These are phyloP conservation scores for Chloromyia formosa DNA, from an alignment of 2,888 invertebrate species.

Conservation along the genomic window DNA sequence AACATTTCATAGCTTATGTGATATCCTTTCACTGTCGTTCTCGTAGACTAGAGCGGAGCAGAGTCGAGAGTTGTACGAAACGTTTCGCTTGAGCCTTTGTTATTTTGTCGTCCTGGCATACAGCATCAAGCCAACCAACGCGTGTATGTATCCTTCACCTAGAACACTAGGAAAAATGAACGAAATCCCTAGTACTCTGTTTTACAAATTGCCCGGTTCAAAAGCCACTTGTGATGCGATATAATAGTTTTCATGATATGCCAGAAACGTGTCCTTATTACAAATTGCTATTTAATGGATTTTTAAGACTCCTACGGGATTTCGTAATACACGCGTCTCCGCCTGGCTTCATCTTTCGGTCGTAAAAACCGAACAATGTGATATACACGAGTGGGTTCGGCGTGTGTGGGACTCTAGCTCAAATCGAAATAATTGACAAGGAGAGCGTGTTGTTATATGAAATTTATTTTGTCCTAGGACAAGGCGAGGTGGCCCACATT, in stretches of 20 bases:
- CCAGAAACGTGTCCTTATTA: constrained; percentile 51
- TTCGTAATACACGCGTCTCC: constrained; percentile 31
- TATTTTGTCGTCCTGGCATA: background rate
- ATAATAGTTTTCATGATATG: constrained; percentile 51
- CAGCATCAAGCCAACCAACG: background rate
- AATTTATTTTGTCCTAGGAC: constrained; percentile 15
- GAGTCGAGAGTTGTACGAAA: background rate
- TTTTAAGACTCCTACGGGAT: constrained; percentile 49
- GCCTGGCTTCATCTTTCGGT: constrained; percentile 13
- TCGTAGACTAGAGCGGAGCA: background rate
- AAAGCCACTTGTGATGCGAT: constrained; percentile 50
- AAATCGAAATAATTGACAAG: constrained; percentile 40
- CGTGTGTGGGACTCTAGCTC: constrained; percentile 4
- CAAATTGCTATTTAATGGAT: constrained; percentile 51
- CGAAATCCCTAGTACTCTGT: constrained; percentile 39
- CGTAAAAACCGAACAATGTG: constrained; percentile 9
- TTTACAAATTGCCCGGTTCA: constrained; percentile 50
- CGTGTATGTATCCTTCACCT: background rate
- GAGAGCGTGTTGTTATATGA: constrained; percentile 13
- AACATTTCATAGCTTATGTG: constrained; percentile 30
- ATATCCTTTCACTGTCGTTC: constrained; percentile 20
- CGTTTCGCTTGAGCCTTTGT: background rate
- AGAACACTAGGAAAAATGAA: background rate
- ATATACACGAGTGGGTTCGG: constrained; percentile 23
- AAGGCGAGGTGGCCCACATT: constrained; percentile 4